These are phyloP conservation scores for Pampus argenteus DNA, from an alignment of 2,797 vertebrate species.

Conservation along the genomic window DNA sequence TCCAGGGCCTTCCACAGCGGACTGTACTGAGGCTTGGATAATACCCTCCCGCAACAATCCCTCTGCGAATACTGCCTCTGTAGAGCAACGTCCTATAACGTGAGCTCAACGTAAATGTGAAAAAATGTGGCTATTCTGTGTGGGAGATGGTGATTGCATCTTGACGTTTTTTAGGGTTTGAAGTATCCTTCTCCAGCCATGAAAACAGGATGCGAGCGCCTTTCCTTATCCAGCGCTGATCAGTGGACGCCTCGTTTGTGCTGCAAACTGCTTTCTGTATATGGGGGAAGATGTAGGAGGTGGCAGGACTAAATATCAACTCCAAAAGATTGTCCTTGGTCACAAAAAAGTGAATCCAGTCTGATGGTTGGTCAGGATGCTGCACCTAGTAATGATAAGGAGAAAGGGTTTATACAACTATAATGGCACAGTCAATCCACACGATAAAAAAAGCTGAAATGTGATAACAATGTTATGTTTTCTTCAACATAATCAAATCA, in stretches of 20 bases:
- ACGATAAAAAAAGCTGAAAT: background rate
- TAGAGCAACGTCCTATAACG: constrained; percentile 7
- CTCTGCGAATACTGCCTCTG: constrained; percentile 24
- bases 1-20: constrained; percentile 46
- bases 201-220: background rate
- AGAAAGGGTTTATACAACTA: background rate
- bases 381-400: constrained; percentile 46
- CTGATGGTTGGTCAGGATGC: constrained; percentile 3
- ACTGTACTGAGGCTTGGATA: constrained; percentile 52
- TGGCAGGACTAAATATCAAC: background rate
- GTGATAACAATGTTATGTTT: background rate
- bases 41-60: constrained; percentile 39
- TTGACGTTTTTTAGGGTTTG: constrained; percentile 6
- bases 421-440: background rate
- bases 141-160: background rate
- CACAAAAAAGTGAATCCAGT: constrained; percentile 4
- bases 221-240: constrained; percentile 3
- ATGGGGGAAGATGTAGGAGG: background rate
- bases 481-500: no score
- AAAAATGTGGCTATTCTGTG: background rate
- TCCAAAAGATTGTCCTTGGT: background rate
- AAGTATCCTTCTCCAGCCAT: background rate
- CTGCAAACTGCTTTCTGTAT: background rate
- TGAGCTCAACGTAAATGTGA: constrained; percentile 1
- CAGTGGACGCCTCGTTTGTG: background rate